These are phyloP conservation scores for Phalanger gymnotis DNA, from an alignment of 2,797 vertebrate species.

Conservation along the genomic window DNA sequence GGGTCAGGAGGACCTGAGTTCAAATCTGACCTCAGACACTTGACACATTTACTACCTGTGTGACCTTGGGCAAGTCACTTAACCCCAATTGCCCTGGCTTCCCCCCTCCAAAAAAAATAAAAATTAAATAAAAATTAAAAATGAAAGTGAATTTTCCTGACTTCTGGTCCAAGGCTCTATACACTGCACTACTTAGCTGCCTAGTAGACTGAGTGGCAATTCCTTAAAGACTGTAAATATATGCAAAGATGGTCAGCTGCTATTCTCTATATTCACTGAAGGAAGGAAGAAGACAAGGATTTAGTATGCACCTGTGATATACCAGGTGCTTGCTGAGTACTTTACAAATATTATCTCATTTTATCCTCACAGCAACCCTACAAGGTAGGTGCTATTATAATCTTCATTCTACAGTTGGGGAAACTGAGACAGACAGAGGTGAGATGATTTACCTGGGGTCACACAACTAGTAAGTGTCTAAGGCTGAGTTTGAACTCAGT, in stretches of 20 bases:
- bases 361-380: neutral
- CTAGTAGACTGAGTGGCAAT: neutral
- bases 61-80: too few relatives aligned
- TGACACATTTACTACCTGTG: too few relatives aligned
- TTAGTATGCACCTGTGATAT: neutral
- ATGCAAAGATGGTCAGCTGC: neutral
- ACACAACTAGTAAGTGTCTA: neutral
- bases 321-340: neutral
- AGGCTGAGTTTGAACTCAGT: neutral
- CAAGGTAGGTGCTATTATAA: neutral
- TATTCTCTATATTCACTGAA: neutral
- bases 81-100: too few relatives aligned
- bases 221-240: neutral
- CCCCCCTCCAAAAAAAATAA: too few relatives aligned
- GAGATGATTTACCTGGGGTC: neutral
- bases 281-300: neutral
- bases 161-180: neutral
- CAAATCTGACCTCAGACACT: too few relatives aligned
- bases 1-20: too few relatives aligned
- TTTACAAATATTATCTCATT: neutral
- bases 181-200: neutral
- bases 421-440: neutral
- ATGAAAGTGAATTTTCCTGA: neutral
- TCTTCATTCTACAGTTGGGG: neutral
- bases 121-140: too few relatives aligned